Evolutionary conservation across 2,113 vertebrate species (phyloP), one percentile per base, ranked within the genome.

Genomic region (Sebastes schlegelii): DNA sequence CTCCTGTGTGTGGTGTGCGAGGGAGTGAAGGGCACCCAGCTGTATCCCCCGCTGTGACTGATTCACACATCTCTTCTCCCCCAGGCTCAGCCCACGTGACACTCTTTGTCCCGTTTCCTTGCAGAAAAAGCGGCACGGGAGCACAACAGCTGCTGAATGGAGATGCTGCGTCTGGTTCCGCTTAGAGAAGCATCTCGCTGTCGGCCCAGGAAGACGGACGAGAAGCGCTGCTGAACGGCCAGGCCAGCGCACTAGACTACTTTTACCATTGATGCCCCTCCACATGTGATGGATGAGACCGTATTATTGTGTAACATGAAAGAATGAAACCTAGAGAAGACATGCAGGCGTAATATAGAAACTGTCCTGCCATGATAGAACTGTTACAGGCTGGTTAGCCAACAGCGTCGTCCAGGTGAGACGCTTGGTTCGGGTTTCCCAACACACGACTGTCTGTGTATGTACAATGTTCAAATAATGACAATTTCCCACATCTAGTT

Each of bases 91-190:
- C 80, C 88, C 87, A 89, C 23, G 68, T 88, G 87, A 64, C 34
- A 17, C 52, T 55, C 80, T 91, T 89, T 91, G 87, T 87, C 82
- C 83, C 46, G 46, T 72, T 76, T 63, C 70, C 74, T 61, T 48
- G 52, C 52, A 62, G 78, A 84, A 80, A 74, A 66, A 63, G 40
- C 63, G 68, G 63, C 76, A 73, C 21, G 13, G 74, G 61, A n/a
- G 83, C 54, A 43, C 62, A 84, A 52, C 88, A 92, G 86, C 85
- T 92, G 88, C 65, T 77, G 62, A 61, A 87, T 34, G 62, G 63
- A 23, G 74, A 61, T 8, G 52, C 49, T 57, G 21, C 12, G 6
- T 57, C 65, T 70, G 61, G 68, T 83, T 72, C 12, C 49, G 49
- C 84, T 69, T 46, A 48, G 45, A 69, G 63, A 40, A 77, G 70